Base-by-base conservation (phyloP, 2,888 invertebrate genomes). In the Clepsis dumicolana region DNA sequence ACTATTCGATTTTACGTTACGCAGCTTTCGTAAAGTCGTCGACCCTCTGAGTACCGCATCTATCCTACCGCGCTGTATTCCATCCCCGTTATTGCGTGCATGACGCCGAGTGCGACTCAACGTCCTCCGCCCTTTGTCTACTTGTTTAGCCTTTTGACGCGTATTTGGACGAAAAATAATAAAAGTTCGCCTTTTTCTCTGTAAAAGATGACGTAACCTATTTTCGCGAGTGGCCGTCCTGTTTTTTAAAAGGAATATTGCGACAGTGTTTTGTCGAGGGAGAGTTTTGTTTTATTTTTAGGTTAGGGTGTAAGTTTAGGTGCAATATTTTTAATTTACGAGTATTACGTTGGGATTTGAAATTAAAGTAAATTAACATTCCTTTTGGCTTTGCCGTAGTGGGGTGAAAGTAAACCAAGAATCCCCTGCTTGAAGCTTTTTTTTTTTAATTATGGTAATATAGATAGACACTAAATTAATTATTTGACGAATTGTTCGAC, bases 91-190 rank as follows among this genome's bases (percentile, higher is more conserved):
- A 29, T 38, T 41, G 16, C 59, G n/a, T 25, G 59, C 59, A 59
- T 25, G 59, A 41, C 24, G 41, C 59, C 4, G n/a, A 16, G 10
- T 10, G 35, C 29, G 21, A 27, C 56, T 48, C 56, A 59, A 10
- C 24, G 41, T 38, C 41, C 52, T 27, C 14, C 27, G 44, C 53
- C 44, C 54, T 62, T 66, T 66, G 66, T 66, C 54, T 56, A 56
- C 56, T 62, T 62, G 61, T 67, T 67, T 61, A 54, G 61, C 59
- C 66, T 66, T 54, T 61, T 67, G 61, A 50, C 54, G 54, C 54
- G 44, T 64, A 54, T 66, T 67, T 52, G 44, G 25, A 16, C 24
- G 25, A 56, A 44, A 60, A 65, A 61, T 65, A 66, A 66, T 66
- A 67, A 56, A 67, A 67, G 48, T 67, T 57, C 35, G 53, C 44